phyloP scores from a whole-genome alignment of 2,797 vertebrate genomes.

The Aselliscus stoliczkanus region DNA sequence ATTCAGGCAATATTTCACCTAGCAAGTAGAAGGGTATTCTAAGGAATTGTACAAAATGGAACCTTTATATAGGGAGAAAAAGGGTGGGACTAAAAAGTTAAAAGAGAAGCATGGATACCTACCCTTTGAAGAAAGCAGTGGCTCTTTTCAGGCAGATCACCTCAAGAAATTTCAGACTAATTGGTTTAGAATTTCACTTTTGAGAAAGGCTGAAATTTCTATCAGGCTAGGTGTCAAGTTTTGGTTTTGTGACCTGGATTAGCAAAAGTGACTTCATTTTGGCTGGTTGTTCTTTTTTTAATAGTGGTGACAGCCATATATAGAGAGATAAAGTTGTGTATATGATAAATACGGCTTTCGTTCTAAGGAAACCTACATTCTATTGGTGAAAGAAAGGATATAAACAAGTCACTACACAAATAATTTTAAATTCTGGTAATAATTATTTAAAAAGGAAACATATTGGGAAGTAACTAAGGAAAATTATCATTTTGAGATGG shows the following conservation, averaged over 20 bases:
- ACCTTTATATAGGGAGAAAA: background rate
- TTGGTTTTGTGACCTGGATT: background rate
- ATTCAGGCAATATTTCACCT: background rate
- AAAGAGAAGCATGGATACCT: background rate
- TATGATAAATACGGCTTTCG: background rate
- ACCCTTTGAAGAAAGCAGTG: background rate
- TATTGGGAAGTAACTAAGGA: background rate
- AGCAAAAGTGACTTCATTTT: background rate
- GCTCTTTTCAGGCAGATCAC: background rate
- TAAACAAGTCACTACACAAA: background rate
- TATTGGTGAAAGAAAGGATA: background rate
- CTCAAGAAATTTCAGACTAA: background rate
- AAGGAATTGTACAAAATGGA: background rate
- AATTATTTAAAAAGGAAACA: background rate
- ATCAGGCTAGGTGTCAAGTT: background rate
- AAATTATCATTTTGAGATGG: background rate
- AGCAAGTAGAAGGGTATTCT: background rate
- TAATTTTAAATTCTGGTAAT: background rate
- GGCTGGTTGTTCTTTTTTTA: background rate
- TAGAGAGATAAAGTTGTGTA: background rate
- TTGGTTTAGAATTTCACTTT: background rate
- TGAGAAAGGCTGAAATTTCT: background rate
- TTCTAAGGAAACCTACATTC: background rate
- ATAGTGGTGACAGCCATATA: background rate
- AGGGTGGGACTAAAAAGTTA: background rate